Conservation (phyloP, 2,888 invertebrate genomes). For the Lasioglossum malachurum region DNA sequence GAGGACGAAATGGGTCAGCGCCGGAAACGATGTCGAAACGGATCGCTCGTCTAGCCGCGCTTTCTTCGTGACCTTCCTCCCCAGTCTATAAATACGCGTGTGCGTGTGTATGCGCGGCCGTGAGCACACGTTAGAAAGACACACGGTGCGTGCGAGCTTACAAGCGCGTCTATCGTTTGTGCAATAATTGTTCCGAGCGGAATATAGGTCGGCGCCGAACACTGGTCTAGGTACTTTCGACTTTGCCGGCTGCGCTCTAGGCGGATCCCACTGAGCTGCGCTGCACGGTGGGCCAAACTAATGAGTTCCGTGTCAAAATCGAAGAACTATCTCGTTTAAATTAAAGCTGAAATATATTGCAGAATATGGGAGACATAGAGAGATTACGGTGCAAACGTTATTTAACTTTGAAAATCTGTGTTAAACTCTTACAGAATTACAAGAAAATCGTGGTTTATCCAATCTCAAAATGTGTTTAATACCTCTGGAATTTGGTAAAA, state of each 20-base stretch:
- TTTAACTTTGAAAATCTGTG: no score
- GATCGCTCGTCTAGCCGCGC: constrained; percentile 73
- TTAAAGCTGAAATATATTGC: no score
- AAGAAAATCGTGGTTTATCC: no score
- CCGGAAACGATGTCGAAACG: constrained; percentile 80
- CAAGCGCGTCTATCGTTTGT: constrained; percentile 60
- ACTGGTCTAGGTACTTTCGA: constrained; percentile 53
- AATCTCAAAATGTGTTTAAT: no score
- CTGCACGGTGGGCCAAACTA: no score
- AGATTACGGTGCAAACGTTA: no score
- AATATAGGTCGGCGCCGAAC: constrained; percentile 69
- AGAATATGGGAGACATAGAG: no score
- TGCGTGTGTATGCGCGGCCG: constrained; percentile 8
- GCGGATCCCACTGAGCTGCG: neutral
- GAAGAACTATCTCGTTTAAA: no score
- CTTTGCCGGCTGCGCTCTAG: constrained; percentile 25
- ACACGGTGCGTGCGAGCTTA: constrained; percentile 63
- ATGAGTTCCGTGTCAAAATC: no score
- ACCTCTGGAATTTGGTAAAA: no score
- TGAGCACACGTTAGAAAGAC: constrained; percentile 29
- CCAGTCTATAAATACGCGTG: constrained; percentile 73
- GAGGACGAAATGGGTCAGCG: constrained; percentile 78
- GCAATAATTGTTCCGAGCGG: constrained; percentile 63
- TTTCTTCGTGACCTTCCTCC: constrained; percentile 80
- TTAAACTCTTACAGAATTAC: no score